These are phyloP conservation scores for Chaenocephalus aceratus DNA, from an alignment of 2,113 vertebrate genomes.

Conservation along the genomic window DNA sequence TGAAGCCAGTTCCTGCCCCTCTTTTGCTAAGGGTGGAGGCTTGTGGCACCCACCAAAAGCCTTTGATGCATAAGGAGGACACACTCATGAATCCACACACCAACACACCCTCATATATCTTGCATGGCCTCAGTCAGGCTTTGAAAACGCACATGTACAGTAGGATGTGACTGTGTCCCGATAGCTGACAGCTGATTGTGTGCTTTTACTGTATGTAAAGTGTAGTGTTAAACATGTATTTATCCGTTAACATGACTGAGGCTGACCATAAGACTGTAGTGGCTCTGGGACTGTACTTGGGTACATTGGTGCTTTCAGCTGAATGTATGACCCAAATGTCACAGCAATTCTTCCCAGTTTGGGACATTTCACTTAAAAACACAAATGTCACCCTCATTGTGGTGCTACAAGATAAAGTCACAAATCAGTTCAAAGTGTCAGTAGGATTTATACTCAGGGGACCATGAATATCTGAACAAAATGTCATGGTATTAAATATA, in stretches of 20 bases:
- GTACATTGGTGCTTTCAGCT: neutral
- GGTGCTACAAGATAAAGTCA: neutral
- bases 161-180: conserved; percentile 19
- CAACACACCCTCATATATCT: conserved; percentile 57
- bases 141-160: conserved; percentile 34
- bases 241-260: neutral
- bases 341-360: conserved; percentile 5
- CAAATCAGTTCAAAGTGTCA: neutral
- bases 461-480: neutral
- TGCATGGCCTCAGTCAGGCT: conserved; percentile 51
- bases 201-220: conserved; percentile 11
- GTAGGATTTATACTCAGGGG: neutral
- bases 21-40: conserved; percentile 44
- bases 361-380: conserved; percentile 14
- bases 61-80: conserved; percentile 64
- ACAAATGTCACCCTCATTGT: neutral
- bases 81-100: conserved; percentile 41
- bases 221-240: conserved; percentile 23
- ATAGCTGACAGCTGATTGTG: conserved; percentile 35
- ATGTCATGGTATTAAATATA: neutral
- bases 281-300: neutral
- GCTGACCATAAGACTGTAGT: neutral
- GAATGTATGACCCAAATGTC: neutral
- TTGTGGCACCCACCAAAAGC: conserved; percentile 44
- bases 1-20: conserved; percentile 55